Base-by-base conservation (phyloP, 2,888 invertebrate genomes). In the Acronicta aceris region DNA sequence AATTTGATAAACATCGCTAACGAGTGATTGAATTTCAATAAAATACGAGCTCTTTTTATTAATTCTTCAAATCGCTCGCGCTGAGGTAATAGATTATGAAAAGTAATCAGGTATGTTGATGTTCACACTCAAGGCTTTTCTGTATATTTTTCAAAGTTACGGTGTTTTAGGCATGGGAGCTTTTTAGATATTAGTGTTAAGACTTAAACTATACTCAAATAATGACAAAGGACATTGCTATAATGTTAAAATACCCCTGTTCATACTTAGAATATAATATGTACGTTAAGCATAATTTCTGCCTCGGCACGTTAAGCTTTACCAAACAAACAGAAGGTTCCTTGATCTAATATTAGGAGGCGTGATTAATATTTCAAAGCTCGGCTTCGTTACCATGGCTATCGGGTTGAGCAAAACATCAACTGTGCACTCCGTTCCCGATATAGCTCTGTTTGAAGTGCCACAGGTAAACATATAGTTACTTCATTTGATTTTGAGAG, bases 1-100 rank as follows among this genome's bases (percentile, higher is more conserved):
- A 72, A 72, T 76, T 74, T 81, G 78, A 77, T 81, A 82, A 77
- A 76, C 76, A 75, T 46, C 63, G 52, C 67, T 69, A 66, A 59
- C 56, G 61, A 65, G 66, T 62, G 58, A 76, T 78, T 69, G 63
- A 58, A 56, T 64, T 70, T 68, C 62, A 65, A 68, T 63, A 41
- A 62, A 69, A 60, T 54, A 46, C 30, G 49, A 64, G 51, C 25
- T 43, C 43, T 62, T 61, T 50, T 73, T 3, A 61, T 66, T 61
- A 66, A 65, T 54, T 54, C 53, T 47, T 56, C 40, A 54, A 71
- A 71, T 58, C 49, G 36, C 36, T 59, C 15, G 52, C 15, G 36
- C 49, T 13, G 15, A 51, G 36, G 41, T 62, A 46, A 33, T 13
- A 27, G 16, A 52, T 56, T 52, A 52, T 30, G 5, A 2, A 9